Conservation (phyloP, 2,888 invertebrate species). For the Aquatica leii region DNA sequence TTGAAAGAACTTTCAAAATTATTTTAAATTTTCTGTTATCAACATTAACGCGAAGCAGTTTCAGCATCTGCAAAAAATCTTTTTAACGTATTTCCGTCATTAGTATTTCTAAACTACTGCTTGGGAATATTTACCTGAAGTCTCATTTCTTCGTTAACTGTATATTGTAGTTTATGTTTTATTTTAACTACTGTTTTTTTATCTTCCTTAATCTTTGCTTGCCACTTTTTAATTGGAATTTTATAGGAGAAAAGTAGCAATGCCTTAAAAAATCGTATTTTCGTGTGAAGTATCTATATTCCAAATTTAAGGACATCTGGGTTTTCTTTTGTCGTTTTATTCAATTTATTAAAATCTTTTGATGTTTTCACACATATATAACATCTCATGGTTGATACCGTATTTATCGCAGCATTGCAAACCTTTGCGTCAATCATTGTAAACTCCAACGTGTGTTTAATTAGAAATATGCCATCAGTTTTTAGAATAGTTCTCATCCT, state of each 20-base stretch:
- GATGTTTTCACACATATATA: constrained; percentile 33
- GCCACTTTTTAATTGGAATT: constrained; percentile 49
- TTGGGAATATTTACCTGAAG: too few relatives aligned
- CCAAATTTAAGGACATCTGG: constrained; percentile 45
- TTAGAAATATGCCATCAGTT: constrained; percentile 5
- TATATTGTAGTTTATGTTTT: neutral
- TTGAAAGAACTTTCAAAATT: too few relatives aligned
- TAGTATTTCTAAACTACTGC: too few relatives aligned
- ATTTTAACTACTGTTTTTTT: neutral
- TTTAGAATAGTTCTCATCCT: constrained; percentile 20
- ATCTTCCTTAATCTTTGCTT: constrained; percentile 15
- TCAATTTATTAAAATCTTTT: constrained; percentile 27
- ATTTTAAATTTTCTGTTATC: too few relatives aligned
- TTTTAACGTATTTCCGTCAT: too few relatives aligned
- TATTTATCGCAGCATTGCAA: constrained; percentile 38
- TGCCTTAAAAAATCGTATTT: constrained; percentile 47
- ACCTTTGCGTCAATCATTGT: constrained; percentile 36
- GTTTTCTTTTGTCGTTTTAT: constrained; percentile 16
- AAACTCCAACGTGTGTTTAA: too few relatives aligned
- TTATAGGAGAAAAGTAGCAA: constrained; percentile 51
- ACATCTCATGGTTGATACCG: constrained; percentile 36
- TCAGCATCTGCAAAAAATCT: too few relatives aligned
- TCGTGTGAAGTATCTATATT: constrained; percentile 46
- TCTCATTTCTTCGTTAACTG: neutral
- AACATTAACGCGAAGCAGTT: too few relatives aligned